Conservation (phyloP, 2,797 vertebrate species). For the Platyrinchus mystaceus region DNA sequence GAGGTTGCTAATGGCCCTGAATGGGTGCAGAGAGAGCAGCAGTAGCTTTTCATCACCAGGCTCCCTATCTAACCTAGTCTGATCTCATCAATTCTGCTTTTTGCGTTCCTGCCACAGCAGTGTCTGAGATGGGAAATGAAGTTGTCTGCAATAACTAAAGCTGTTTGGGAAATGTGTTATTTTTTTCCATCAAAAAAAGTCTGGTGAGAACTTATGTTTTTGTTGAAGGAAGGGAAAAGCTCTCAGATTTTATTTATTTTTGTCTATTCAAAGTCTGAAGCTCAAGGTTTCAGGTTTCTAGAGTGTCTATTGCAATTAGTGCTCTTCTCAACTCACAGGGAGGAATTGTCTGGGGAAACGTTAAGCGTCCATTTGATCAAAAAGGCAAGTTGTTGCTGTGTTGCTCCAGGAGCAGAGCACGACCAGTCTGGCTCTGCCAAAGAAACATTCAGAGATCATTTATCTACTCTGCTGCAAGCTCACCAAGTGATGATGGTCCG, state of each 20-base stretch:
- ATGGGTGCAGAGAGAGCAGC: background rate
- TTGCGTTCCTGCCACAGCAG: background rate
- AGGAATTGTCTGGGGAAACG: background rate
- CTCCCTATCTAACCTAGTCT: background rate
- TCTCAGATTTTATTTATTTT: slow-evolving; percentile 13
- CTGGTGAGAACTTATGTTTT: background rate
- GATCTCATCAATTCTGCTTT: slow-evolving; percentile 21
- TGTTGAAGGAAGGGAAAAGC: slow-evolving; percentile 4
- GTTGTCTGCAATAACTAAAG: background rate
- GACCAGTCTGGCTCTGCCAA: background rate
- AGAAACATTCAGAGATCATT: background rate
- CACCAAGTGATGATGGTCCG: rapidly evolving
- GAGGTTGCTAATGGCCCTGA: background rate
- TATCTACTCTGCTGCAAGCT: background rate
- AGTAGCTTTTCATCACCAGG: background rate
- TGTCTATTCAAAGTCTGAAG: background rate
- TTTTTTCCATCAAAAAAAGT: background rate
- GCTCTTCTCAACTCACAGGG: background rate
- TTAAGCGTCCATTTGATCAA: background rate
- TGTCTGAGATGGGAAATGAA: background rate
- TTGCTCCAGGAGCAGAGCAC: background rate
- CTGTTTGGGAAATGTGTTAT: background rate
- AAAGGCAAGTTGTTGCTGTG: background rate
- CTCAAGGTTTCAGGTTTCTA: background rate
- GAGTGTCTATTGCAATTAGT: background rate